Conservation (phyloP, 1,140 invertebrate species). For the Drosophila arizonae region DNA sequence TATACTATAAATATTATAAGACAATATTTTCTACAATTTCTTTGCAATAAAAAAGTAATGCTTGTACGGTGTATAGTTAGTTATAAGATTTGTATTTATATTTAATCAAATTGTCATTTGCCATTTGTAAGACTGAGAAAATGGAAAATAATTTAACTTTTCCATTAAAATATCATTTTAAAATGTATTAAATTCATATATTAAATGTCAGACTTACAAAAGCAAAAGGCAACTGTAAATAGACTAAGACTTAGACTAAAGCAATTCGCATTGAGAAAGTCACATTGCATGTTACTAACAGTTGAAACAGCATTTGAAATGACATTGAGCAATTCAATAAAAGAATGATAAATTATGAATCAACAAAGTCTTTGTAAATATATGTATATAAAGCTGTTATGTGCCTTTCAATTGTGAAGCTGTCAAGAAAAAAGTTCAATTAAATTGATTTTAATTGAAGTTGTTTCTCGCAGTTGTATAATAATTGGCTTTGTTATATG, state of each 20-base stretch:
- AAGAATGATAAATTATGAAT: conserved; percentile 14
- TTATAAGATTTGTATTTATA: conserved; percentile 42
- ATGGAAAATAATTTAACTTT: not conserved
- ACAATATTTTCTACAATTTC: conserved; percentile 45
- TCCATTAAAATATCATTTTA: not conserved
- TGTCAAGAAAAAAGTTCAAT: conserved; percentile 36
- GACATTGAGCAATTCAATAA: conserved; percentile 2
- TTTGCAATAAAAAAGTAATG: conserved; percentile 6
- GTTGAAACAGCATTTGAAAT: conserved; percentile 20
- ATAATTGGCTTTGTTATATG: conserved; percentile 34
- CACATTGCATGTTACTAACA: conserved; percentile 51
- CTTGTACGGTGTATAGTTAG: conserved; percentile 51
- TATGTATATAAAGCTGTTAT: conserved; percentile 18
- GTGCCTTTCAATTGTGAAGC: conserved; percentile 54
- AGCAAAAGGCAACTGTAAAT: conserved; percentile 19
- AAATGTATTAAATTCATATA: not conserved
- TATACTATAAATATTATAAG: not conserved
- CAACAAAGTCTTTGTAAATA: not conserved
- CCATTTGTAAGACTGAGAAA: not conserved
- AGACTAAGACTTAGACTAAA: conserved; percentile 3
- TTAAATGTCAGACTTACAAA: conserved; percentile 19
- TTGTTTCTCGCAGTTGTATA: conserved; percentile 23
- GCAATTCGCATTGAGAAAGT: conserved; percentile 44
- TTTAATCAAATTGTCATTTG: not conserved
- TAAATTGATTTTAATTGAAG: conserved; percentile 46